Percentiles rank a stretch among this genome's conserved stretches.
Evolutionary conservation across 2,797 vertebrate species (phyloP).

Genomic region (Lepilemur ruficaudatus): DNA sequence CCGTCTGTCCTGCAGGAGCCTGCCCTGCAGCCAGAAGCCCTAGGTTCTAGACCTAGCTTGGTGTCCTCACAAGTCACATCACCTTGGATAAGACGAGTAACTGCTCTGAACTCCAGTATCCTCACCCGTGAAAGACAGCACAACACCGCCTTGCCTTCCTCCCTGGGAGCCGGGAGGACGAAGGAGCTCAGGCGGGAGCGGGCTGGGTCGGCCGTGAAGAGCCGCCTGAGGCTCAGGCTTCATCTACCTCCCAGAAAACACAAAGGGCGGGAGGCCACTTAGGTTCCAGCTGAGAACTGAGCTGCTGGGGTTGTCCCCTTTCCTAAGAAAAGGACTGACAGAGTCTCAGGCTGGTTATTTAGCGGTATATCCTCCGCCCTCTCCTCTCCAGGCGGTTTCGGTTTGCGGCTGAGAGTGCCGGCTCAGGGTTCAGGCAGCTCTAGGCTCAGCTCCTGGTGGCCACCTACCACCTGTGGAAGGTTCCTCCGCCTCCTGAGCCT

Average conservation of each 20-base stretch:
- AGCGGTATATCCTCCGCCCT: rapidly evolving
- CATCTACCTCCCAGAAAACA: neutral
- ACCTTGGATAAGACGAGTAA: neutral
- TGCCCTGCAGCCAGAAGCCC: neutral
- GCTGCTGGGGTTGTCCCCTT: neutral
- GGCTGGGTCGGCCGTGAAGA: neutral
- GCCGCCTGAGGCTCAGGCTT: neutral
- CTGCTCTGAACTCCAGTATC: neutral
- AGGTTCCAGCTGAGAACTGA: neutral
- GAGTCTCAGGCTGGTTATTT: neutral
- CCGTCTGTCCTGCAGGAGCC: neutral
- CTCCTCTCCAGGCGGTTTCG: neutral
- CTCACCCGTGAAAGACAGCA: neutral
- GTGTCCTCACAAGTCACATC: neutral
- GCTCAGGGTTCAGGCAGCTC: neutral
- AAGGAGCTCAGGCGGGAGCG: neutral
- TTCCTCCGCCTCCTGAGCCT: neutral
- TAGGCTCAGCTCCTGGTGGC: neutral
- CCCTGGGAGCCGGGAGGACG: neutral
- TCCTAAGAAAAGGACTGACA: neutral
- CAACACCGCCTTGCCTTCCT: neutral
- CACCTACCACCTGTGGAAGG: neutral
- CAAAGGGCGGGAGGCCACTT: neutral
- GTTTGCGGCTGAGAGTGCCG: neutral
- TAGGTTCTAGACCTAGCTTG: neutral